Evolutionary conservation across 2,888 invertebrate genomes (phyloP).

Genomic region (Eilema depressum): DNA sequence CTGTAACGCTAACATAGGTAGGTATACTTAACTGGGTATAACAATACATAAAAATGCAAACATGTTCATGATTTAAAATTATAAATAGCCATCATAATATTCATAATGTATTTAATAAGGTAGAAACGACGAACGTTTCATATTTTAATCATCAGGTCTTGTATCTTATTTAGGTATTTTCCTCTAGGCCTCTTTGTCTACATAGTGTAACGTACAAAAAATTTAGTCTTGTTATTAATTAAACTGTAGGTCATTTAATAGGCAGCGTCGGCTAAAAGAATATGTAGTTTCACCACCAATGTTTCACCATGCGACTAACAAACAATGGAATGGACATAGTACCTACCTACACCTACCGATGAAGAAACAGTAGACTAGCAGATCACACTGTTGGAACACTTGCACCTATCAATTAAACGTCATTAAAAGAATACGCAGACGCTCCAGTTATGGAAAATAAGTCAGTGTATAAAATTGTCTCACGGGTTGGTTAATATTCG

Average conservation of each 20-base stretch:
- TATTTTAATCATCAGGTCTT: too few species aligned
- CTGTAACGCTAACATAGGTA: background rate
- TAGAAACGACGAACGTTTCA: too few species aligned
- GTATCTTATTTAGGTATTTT: background rate
- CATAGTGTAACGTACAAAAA: background rate
- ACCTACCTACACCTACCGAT: slow-evolving; percentile 43
- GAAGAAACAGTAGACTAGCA: slow-evolving; percentile 62
- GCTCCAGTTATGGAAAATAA: slow-evolving; percentile 49
- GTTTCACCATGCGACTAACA: slow-evolving; percentile 60
- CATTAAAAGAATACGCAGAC: slow-evolving; percentile 55
- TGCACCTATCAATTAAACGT: slow-evolving; percentile 66
- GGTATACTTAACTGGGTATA: too few species aligned
- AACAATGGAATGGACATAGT: slow-evolving; percentile 65
- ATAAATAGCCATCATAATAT: background rate
- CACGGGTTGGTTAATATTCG: slow-evolving; percentile 50
- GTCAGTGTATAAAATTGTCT: slow-evolving; percentile 36
- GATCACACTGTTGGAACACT: slow-evolving; percentile 49
- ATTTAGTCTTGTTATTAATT: slow-evolving; percentile 47
- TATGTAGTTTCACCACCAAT: slow-evolving; percentile 35
- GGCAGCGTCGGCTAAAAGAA: slow-evolving; percentile 58
- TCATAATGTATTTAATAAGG: too few species aligned
- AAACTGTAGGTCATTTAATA: slow-evolving; percentile 55
- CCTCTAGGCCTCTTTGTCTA: background rate
- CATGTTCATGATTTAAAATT: background rate
- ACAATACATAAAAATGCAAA: slow-evolving; percentile 1